phyloP scores from a whole-genome alignment of 2,113 vertebrate genomes.

The Leucosticte australis region DNA sequence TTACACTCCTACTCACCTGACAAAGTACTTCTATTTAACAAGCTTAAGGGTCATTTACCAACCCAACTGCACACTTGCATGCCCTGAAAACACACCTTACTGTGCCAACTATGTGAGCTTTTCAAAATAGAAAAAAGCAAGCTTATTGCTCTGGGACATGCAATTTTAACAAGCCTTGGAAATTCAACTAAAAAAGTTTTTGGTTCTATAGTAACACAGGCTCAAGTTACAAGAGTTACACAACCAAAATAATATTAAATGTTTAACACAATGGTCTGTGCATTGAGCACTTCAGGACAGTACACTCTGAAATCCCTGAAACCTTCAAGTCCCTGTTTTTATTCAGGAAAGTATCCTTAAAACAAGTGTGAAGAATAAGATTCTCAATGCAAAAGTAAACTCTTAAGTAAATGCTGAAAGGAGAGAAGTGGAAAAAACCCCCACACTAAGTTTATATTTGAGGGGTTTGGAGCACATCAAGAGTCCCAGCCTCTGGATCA shows the following conservation, averaged over 20 bases:
- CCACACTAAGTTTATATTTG: background rate
- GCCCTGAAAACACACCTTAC: background rate
- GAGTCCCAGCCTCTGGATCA: background rate
- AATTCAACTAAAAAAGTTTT: background rate
- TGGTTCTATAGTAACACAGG: background rate
- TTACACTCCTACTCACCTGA: background rate
- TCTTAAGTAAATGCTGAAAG: background rate
- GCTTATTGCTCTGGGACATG: background rate
- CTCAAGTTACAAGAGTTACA: background rate
- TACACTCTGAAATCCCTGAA: background rate
- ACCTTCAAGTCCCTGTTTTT: rapidly evolving
- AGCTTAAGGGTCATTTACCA: background rate
- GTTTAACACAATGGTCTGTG: background rate
- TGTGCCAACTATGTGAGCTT: background rate
- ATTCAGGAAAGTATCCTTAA: background rate
- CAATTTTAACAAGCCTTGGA: background rate
- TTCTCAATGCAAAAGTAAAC: background rate
- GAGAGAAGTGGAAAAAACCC: rapidly evolving
- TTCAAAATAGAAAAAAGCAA: background rate
- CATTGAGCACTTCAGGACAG: background rate
- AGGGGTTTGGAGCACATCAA: background rate
- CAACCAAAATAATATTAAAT: background rate
- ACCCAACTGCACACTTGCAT: background rate
- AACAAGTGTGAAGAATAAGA: background rate
- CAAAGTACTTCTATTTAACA: background rate